Base-by-base conservation (phyloP, 2,888 invertebrate species). In the Cephus runcator region DNA sequence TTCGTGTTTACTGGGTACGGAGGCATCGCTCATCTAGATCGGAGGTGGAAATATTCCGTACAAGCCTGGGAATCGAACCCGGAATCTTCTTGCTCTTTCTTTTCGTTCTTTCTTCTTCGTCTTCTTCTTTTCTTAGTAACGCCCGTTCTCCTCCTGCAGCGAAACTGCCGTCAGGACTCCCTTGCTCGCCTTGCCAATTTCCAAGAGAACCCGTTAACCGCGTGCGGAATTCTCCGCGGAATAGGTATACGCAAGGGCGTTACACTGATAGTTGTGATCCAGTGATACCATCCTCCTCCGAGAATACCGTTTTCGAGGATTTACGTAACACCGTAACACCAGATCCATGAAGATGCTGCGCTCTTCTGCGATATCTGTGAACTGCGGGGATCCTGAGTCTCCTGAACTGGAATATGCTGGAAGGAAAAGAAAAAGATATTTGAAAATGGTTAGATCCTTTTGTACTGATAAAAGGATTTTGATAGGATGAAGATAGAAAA, bases 1-100 rank as follows among this genome's bases (percentile, higher is more conserved):
- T 80, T 81, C 78, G 83, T 79, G 80, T 80, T 79, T 77, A 79
- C 80, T 73, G 74, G 79, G 71, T 81, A 79, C 74, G 80, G 79
- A 79, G 81, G 80, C 79, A 34, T 35, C 34, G 30, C 82, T 82
- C 82, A 85, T 85, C 85, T 85, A 85, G 85, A 85, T 85, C 84
- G 77, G 79, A 81, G 82, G 77, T 77, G 82, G 80, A 79, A 82
- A 74, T 74, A 74, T 74, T 74, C 74, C 74, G 79, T 82, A 79
- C 77, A 76, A 76, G 86, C 86, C 85, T 88, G 88, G 88, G 88
- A 88, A 88, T 88, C 85, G 85, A 86, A 86, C 87, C 85, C 85
- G 84, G 84, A 85, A 83, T 83, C 82, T 75, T 75, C 78, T 80
- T 79, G 75, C 75, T 80, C 81, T 79, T 75, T 76, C 76, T 78